Base-by-base conservation (phyloP, 1,140 invertebrate species). In the Drosophila neocordata region DNA sequence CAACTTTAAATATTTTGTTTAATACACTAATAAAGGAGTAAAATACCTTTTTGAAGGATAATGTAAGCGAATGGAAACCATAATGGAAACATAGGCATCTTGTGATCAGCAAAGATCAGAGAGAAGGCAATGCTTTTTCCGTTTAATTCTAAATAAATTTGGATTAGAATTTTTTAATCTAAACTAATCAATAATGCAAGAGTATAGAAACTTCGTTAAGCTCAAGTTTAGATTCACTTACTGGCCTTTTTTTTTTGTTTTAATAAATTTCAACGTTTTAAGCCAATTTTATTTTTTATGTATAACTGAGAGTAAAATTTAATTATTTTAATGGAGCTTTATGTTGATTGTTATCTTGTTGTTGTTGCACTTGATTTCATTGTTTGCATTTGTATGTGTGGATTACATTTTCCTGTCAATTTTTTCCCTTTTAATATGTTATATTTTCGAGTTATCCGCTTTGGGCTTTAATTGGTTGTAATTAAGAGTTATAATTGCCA, bases 241-340 rank as follows among this genome's bases (percentile, higher is more conserved):
- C 34, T 12, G 34, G 7, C n/a, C n/a, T n/a, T 31, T 31, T 31
- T 31, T 31, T n/a, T 24, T 34, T 34, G 34, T 53, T 53, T 31
- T 2, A 27, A 35, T 37, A 61, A 77, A 65, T 85, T 71, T 11
- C 34, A 35, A 35, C 38, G 38, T 13, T 44, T 13, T 6, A 44
- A 15, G n/a, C n/a, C n/a, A n/a, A n/a, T n/a, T n/a, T n/a, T 24
- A 1, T 24, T 24, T 41, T 41, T 41, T 41, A 13, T 41, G 13
- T 60, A 68, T 78, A 70, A 77, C 65, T 65, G 78, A 73, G 74
- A 70, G 58, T 52, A 65, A 67, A 85, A 85, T 82, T 51, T 82
- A 82, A 85, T 85, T 85, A 87, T 78, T 55, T 78, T 87, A 87
- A 85, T 85, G 81, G 74, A 74, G 60, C 71, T 75, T 71, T 78